A percentile compares a stretch with the other conserved stretches of the same genome.
Conservation (phyloP, 2,797 vertebrate species). For the Karalla daura region DNA sequence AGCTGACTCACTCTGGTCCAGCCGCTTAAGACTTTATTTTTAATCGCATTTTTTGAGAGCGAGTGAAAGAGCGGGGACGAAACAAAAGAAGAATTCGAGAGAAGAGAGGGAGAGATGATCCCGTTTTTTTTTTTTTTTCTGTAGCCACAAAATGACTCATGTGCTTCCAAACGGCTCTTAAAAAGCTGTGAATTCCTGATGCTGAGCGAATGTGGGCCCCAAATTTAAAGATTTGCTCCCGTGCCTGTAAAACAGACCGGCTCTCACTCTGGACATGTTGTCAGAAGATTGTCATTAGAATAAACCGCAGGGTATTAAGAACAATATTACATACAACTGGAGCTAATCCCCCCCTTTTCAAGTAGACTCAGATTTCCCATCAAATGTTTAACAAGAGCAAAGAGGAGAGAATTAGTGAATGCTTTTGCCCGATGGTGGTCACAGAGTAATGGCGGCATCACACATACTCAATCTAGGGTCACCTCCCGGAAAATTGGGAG, state of each 20-base stretch:
- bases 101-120: slow-evolving; percentile 19
- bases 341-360: slow-evolving; percentile 64
- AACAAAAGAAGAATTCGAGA: slow-evolving; percentile 24
- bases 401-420: slow-evolving; percentile 56
- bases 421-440: slow-evolving; percentile 46
- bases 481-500: slow-evolving; percentile 7
- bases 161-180: slow-evolving; percentile 51
- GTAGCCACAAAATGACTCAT: slow-evolving; percentile 54
- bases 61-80: slow-evolving; percentile 19
- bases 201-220: slow-evolving; percentile 31
- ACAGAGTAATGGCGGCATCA: slow-evolving; percentile 20
- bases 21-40: slow-evolving; percentile 72
- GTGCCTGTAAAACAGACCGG: slow-evolving; percentile 40
- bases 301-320: slow-evolving; percentile 63
- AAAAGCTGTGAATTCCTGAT: slow-evolving; percentile 34
- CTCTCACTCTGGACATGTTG: slow-evolving; percentile 56
- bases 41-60: slow-evolving; percentile 50
- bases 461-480: slow-evolving; percentile 29
- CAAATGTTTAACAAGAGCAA: slow-evolving; percentile 47
- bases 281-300: slow-evolving; percentile 56
- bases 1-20: slow-evolving; percentile 76
- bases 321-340: slow-evolving; percentile 67
- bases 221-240: slow-evolving; percentile 43
- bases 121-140: slow-evolving; percentile 28
- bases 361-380: slow-evolving; percentile 60